Evolutionary conservation across 2,797 vertebrate species (phyloP), one percentile per base, ranked within the genome.

Genomic region (Pyrocephalus nanus): DNA sequence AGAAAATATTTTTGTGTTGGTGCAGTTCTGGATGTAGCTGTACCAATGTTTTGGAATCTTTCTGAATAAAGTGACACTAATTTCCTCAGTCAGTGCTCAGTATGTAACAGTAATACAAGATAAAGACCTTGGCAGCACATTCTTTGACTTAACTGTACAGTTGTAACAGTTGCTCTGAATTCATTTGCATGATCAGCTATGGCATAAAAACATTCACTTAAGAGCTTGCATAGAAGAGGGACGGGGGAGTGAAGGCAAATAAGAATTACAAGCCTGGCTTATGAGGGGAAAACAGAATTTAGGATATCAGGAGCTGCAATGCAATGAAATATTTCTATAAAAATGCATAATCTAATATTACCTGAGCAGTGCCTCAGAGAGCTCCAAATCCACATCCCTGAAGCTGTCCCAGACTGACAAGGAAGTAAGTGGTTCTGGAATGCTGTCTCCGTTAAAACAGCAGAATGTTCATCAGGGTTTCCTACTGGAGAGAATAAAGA

Each of bases 81-180:
- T 84, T 86, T 47, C 77, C 74, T 85, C 74, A 57, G 58, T 67
- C 72, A 55, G 3, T 38, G 74, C 82, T 94, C 48, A 76, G 16
- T 38, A 60, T 74, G 36, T 34, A 93, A 70, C n/a, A 88, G 76
- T 55, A 86, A 88, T 88, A 95, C 47, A 76, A 93, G 94, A 93
- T 84, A 86, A 83, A 95, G 95, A 86, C 93, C 93, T 87, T 79
- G 81, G 91, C 94, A 91, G 77, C 88, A 91, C 83, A 69, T 90
- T 81, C 88, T 74, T 74, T 93, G 82, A 95, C 90, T 96, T 76
- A 82, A 73, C 90, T 66, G 74, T 88, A 58, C 67, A 92, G 93
- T 95, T 95, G 94, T 95, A 95, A 95, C 94, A 96, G 95, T 96
- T 95, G 93, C 93, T 95, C 90, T 92, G 94, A 94, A 96, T 96